These are phyloP conservation scores for Phoebastria nigripes DNA, from an alignment of 2,797 vertebrate species.

Conservation along the genomic window DNA sequence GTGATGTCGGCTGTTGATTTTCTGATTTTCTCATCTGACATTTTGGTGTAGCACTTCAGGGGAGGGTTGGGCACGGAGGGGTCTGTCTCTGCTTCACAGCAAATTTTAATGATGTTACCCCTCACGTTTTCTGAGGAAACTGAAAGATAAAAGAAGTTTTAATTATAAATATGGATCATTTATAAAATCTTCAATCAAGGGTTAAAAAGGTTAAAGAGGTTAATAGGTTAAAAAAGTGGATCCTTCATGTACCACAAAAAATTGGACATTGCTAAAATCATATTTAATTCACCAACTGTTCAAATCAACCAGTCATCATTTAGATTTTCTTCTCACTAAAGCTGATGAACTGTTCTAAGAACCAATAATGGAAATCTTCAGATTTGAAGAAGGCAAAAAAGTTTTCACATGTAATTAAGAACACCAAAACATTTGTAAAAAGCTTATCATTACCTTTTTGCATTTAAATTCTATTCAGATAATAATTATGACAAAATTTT, in stretches of 20 bases:
- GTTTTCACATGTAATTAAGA: background rate
- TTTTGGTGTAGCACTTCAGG: background rate
- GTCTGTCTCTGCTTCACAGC: background rate
- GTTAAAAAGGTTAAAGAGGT: background rate
- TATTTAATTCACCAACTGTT: background rate
- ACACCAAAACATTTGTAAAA: background rate
- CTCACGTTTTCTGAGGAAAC: background rate
- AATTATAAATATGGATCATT: background rate
- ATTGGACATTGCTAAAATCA: background rate
- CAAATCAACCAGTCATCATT: background rate
- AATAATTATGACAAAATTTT: background rate
- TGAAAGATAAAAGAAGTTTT: background rate
- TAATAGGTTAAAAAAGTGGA: background rate
- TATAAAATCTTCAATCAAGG: background rate
- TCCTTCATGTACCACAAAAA: background rate
- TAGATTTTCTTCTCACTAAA: background rate
- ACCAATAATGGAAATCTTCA: background rate
- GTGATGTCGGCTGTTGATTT: rapidly evolving
- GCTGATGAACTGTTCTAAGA: background rate
- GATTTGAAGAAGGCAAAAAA: background rate
- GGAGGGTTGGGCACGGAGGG: rapidly evolving
- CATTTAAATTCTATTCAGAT: background rate
- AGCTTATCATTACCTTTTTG: background rate
- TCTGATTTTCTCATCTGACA: rapidly evolving
- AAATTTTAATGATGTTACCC: background rate